Base-by-base conservation (phyloP, 2,113 vertebrate genomes). In the Alouatta palliata region DNA sequence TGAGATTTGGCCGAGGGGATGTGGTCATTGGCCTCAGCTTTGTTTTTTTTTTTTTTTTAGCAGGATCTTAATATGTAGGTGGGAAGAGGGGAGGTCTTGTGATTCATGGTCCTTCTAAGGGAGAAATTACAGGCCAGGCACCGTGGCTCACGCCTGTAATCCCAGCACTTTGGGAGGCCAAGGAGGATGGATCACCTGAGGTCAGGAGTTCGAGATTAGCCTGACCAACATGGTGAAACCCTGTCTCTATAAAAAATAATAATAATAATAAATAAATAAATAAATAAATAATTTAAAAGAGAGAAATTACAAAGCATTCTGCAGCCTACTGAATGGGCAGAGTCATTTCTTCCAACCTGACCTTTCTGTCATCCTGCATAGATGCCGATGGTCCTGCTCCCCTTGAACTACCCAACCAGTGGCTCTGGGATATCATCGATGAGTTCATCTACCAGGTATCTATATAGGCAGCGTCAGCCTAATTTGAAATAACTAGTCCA, bases 371-470 rank as follows among this genome's bases (percentile, higher is more conserved):
- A 13, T 94, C 40, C 12, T 97, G 17, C 21, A 17, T 97, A 99
- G 99, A 99, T 98, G 99, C 99, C 83, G 99, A 99, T 98, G 99
- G 99, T 4, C 99, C 99, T 1, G 99, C 99, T 91, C 99, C 99
- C 35, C 97, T 99, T 87, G 99, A 99, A 94, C 99, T 99, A 17
- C 99, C 99, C 66, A 99, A 99, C 98, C 99, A 99, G 96, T 99
- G 99, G 99, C 99, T 99, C 13, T 99, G 99, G 99, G 99, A 99
- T 98, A 99, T 99, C 91, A 99, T 99, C 1, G 99, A 99, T 98
- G 99, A 99, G 97, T 99, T 99, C 98, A 99, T 99, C 98, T 99
- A 99, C 97, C 99, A 99, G 99, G 99, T 99, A 98, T 86, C 17
- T 99, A 98, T 86, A 16, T 94, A 49, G 8, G 47, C 25, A 35